These are phyloP conservation scores for Caradrina kadenii DNA, from an alignment of 2,888 invertebrate species.

Conservation along the genomic window DNA sequence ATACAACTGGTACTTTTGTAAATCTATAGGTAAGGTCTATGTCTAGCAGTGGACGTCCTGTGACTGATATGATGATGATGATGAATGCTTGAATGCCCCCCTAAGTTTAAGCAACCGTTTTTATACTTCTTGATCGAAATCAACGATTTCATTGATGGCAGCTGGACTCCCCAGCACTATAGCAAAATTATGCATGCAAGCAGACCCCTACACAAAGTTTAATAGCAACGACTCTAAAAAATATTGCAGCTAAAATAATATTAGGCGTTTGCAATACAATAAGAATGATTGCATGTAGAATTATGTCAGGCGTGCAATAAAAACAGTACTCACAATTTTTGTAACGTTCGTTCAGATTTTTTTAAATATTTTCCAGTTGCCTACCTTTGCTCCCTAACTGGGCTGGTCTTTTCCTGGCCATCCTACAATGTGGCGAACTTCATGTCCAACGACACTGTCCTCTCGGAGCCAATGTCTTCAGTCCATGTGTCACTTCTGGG, in stretches of 20 bases:
- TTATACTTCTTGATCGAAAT: no score
- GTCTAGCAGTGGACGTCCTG: no score
- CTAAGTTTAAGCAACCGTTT: no score
- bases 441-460: constrained; percentile 75
- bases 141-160: no score
- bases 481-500: constrained; percentile 77
- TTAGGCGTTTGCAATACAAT: constrained; percentile 9
- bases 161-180: no score
- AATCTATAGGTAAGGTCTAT: no score
- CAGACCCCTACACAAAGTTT: constrained; percentile 7
- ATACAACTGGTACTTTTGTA: no score
- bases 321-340: background rate
- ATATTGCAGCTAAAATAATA: background rate
- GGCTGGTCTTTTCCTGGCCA: constrained; percentile 81
- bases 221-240: constrained; percentile 21
- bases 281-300: background rate
- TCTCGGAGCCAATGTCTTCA: constrained; percentile 74
- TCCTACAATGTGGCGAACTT: constrained; percentile 80
- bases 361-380: constrained; percentile 71
- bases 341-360: background rate
- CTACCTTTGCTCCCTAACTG: constrained; percentile 73
- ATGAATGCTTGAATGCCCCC: no score
- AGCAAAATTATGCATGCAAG: no score
- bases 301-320: constrained; percentile 8
- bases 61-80: no score